Base-by-base conservation (phyloP, 2,113 vertebrate species). In the Pollimyrus isidori region DNA sequence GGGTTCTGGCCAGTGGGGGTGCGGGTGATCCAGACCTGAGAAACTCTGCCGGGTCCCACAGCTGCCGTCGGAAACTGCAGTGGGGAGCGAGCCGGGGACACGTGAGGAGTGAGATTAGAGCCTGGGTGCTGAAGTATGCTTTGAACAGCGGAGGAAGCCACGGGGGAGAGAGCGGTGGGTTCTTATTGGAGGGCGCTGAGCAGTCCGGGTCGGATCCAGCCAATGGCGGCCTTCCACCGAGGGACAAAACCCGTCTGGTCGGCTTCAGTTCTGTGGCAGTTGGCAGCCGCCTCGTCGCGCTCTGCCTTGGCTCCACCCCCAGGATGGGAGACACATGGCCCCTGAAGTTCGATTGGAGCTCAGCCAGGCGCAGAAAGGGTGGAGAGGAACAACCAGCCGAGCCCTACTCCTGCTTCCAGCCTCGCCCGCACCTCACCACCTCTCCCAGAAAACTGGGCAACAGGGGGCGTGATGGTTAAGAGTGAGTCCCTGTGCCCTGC, bases 171-270 rank as follows among this genome's bases (percentile, higher is more conserved):
- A 56, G 19, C n/a, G 84, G 87, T 84, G 89, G 23, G 65, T 53
- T 89, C 90, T 26, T 39, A 90, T 89, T 91, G 89, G 76, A 90
- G 58, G 88, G 83, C 19, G 53, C 85, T 11, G 69, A 76, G 88
- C 88, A 90, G 90, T 90, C 89, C 89, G 86, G 62, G 88, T 90
- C 35, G 86, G 49, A 87, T 90, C 91, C 89, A 90, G 85, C 87
- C n/a, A 46, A 87, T 86, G 58, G 30, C 69, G 87, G 90, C n/a
- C 88, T 52, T 46, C 48, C 46, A 50, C 52, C 42, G 85, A 17
- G 86, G 48, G 65, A 49, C 50, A 48, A 56, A 87, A 45, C 11
- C 42, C 76, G 89, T 91, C 89, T 90, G 92, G 58, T 91, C 91
- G 91, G 89, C 86, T 87, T 91, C 88, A 91, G 91, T 86, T 88